phyloP scores from a whole-genome alignment of 2,113 vertebrate genomes.

The Burhinus bistriatus region DNA sequence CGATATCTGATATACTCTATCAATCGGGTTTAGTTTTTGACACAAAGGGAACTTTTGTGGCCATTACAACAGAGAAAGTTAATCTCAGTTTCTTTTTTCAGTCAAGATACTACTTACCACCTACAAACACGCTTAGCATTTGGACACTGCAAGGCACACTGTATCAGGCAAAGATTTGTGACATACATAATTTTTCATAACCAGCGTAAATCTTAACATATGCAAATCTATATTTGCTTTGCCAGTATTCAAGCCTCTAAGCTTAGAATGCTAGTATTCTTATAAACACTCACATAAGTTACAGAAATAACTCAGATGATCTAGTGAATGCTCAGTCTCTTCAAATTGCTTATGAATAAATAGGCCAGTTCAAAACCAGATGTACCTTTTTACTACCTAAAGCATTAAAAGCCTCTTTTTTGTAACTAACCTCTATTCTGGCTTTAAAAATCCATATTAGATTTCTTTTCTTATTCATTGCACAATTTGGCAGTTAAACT shows the following conservation, averaged over 20 bases:
- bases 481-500: background rate
- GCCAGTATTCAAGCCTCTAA: background rate
- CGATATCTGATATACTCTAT: background rate
- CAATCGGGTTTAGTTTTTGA: background rate
- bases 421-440: background rate
- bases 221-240: background rate
- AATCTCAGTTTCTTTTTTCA: background rate
- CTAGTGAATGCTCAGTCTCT: background rate
- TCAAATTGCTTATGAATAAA: background rate
- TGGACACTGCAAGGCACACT: background rate
- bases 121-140: background rate
- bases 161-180: background rate
- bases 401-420: background rate
- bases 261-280: background rate
- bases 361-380: background rate
- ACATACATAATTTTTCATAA: background rate
- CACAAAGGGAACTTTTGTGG: background rate
- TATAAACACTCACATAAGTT: background rate
- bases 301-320: background rate
- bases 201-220: fast-evolving
- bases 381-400: background rate
- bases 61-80: background rate
- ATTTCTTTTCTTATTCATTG: background rate
- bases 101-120: background rate
- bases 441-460: background rate